Evolutionary conservation across 2,888 invertebrate species (phyloP).

Genomic region (Xestoiulus laeticollis): DNA sequence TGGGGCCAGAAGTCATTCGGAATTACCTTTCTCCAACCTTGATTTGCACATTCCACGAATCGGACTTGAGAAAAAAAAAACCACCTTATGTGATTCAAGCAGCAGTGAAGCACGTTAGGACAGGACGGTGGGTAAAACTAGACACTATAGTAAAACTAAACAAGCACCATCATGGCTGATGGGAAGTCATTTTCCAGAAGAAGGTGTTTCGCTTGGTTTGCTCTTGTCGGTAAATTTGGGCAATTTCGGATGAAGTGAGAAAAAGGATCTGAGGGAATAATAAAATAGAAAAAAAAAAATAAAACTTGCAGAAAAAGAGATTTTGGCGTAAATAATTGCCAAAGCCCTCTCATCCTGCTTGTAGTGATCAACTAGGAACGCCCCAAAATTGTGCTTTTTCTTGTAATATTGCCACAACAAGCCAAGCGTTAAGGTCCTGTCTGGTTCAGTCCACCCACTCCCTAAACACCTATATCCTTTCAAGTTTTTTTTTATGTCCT

Average conservation of each 20-base stretch:
- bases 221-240: not conserved
- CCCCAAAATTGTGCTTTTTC: slow-evolving; percentile 43
- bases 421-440: slow-evolving; percentile 13
- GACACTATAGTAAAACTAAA: no score
- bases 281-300: slow-evolving; percentile 5
- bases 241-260: slow-evolving; percentile 2
- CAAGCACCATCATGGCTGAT: not conserved
- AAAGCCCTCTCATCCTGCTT: slow-evolving; percentile 7
- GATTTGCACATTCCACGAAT: slow-evolving; percentile 7
- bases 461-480: slow-evolving; percentile 27
- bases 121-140: not conserved
- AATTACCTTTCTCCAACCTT: not conserved
- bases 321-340: slow-evolving; percentile 52
- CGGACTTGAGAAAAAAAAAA: not conserved
- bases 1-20: not conserved
- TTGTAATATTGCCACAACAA: not conserved
- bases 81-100: not conserved
- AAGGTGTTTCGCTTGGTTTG: slow-evolving; percentile 21
- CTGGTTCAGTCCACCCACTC: slow-evolving; percentile 4
- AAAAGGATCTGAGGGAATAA: slow-evolving; percentile 17
- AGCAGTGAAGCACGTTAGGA: not conserved
- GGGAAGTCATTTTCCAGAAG: not conserved
- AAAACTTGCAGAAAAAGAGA: slow-evolving; percentile 34
- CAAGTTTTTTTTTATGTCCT: not conserved
- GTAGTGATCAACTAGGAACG: not conserved